Percentiles rank a stretch among this genome's conserved stretches.
Evolutionary conservation across 2,797 vertebrate genomes (phyloP).

Genomic region (Macrochelys suwanniensis): DNA sequence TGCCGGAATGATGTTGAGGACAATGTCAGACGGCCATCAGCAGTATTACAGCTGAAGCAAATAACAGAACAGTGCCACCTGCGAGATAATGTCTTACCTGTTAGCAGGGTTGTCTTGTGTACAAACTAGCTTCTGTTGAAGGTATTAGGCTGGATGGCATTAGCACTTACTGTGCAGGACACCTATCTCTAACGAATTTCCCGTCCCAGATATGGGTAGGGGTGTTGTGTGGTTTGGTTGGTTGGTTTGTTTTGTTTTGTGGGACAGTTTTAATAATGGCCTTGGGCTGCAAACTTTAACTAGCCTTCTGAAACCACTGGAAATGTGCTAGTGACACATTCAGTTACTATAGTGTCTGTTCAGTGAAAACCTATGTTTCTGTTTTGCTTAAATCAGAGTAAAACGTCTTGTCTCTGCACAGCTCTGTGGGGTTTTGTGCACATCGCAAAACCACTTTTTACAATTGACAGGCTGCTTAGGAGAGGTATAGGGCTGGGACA

Average conservation of each 20-base stretch:
- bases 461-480: not conserved
- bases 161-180: not conserved
- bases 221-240: no score
- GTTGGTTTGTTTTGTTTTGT: no score
- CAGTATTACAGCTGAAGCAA: rapidly evolving
- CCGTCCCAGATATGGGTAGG: not conserved
- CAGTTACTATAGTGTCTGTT: not conserved
- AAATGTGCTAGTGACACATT: not conserved
- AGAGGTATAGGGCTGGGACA: not conserved
- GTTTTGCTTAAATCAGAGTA: not conserved
- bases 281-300: not conserved
- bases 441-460: not conserved
- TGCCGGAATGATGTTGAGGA: no score
- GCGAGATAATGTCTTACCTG: not conserved
- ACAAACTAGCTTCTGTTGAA: not conserved
- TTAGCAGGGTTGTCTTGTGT: not conserved
- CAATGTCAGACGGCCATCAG: no score
- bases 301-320: not conserved
- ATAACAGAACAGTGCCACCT: not conserved
- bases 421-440: not conserved
- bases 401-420: not conserved
- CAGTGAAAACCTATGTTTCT: not conserved
- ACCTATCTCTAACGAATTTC: not conserved
- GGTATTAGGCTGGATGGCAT: not conserved
- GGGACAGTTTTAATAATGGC: not conserved